phyloP scores from a whole-genome alignment of 2,797 vertebrate species.

The Sciaenops ocellatus region DNA sequence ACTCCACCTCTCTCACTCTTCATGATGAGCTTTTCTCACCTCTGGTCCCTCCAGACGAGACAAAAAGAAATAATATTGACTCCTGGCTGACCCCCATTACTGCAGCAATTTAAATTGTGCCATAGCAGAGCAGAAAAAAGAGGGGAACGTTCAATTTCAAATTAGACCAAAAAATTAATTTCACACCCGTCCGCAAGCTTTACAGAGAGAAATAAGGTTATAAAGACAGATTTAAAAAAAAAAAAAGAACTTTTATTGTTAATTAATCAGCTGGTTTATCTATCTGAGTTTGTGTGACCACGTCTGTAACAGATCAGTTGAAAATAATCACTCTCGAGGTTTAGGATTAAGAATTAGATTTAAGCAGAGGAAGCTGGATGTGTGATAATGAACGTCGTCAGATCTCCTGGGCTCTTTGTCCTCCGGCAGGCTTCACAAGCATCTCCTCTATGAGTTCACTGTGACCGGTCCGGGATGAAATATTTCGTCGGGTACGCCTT shows the following conservation, averaged over 20 bases:
- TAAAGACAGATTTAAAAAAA: constrained; percentile 72
- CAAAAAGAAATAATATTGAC: constrained; percentile 92
- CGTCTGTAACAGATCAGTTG: constrained; percentile 68
- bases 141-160: constrained; percentile 84
- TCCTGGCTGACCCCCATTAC: constrained; percentile 90
- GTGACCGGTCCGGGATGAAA: constrained; percentile 53
- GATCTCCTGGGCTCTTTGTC: constrained; percentile 72
- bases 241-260: constrained; percentile 79
- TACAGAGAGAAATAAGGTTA: constrained; percentile 78
- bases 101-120: constrained; percentile 88
- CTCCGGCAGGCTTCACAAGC: constrained; percentile 50
- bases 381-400: constrained; percentile 74
- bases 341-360: constrained; percentile 82
- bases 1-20: constrained; percentile 78
- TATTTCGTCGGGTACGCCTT: constrained; percentile 27
- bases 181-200: constrained; percentile 80
- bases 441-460: constrained; percentile 34
- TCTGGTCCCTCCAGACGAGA: constrained; percentile 87
- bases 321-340: constrained; percentile 79
- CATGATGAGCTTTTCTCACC: constrained; percentile 90
- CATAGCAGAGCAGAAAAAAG: constrained; percentile 75
- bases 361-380: constrained; percentile 62
- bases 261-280: constrained; percentile 88
- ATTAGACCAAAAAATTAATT: constrained; percentile 88
- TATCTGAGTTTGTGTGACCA: constrained; percentile 73